phyloP scores from a whole-genome alignment of 2,113 vertebrate species.

The Hucho hucho region DNA sequence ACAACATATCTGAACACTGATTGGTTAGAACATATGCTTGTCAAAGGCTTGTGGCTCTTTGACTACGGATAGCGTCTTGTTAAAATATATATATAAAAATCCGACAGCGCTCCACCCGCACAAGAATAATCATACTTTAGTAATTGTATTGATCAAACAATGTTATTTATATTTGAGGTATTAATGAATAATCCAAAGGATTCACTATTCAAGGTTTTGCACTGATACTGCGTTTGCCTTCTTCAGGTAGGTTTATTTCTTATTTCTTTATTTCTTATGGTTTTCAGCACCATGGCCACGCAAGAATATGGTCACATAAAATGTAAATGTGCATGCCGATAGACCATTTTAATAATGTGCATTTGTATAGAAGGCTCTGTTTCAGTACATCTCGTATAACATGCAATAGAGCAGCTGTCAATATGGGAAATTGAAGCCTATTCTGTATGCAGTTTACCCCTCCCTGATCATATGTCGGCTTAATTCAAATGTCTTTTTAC shows the following conservation, averaged over 20 bases:
- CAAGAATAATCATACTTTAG: constrained; percentile 39
- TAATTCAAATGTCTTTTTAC: background rate
- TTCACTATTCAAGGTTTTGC: constrained; percentile 11
- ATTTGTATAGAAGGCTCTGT: too few species aligned
- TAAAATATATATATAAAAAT: constrained; percentile 9
- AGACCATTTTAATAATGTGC: too few species aligned
- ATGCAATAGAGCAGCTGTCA: too few species aligned
- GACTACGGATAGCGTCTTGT: constrained; percentile 28
- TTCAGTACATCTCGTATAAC: too few species aligned
- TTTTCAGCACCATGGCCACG: too few species aligned
- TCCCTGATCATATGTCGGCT: background rate
- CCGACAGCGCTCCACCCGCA: constrained; percentile 53
- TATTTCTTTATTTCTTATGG: too few species aligned
- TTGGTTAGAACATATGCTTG: constrained; percentile 48
- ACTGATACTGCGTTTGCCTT: constrained; percentile 38
- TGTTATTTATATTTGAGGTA: constrained; percentile 41
- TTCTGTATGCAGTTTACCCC: too few species aligned
- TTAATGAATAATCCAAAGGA: constrained; percentile 23
- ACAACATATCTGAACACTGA: constrained; percentile 16
- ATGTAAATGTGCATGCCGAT: too few species aligned
- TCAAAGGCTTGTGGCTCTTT: constrained; percentile 21
- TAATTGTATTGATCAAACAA: constrained; percentile 44
- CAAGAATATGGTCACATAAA: too few species aligned
- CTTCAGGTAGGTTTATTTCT: constrained; percentile 46
- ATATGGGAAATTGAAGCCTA: too few species aligned